A percentile compares a stretch with the other conserved stretches of the same genome.
These are phyloP conservation scores for Taxidea taxus DNA, from an alignment of 2,113 vertebrate species.

Conservation along the genomic window DNA sequence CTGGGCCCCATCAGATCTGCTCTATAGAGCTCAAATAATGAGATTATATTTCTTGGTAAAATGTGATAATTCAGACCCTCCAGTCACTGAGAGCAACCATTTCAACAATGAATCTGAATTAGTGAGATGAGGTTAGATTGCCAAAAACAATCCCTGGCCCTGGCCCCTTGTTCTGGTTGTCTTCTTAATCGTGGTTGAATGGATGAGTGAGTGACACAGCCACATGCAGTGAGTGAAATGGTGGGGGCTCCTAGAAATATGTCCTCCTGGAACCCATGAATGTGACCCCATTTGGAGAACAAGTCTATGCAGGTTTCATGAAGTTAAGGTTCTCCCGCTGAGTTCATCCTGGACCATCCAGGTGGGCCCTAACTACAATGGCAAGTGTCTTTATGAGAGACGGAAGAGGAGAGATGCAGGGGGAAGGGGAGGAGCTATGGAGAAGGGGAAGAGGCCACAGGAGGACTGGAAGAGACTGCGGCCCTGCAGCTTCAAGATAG, in stretches of 20 bases:
- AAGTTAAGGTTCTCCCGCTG: background rate
- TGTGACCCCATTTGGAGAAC: background rate
- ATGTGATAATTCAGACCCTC: no score
- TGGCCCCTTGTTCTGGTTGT: background rate
- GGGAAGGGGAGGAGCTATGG: no score
- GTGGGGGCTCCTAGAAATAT: rapidly evolving
- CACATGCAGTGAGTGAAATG: rapidly evolving
- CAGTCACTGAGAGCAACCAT: rapidly evolving
- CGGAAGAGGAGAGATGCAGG: background rate
- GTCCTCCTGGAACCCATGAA: rapidly evolving
- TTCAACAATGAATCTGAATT: background rate
- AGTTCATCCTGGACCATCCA: background rate
- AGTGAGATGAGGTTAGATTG: rapidly evolving
- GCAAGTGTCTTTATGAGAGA: background rate
- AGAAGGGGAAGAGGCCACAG: rapidly evolving
- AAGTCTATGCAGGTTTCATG: rapidly evolving
- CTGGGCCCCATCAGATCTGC: background rate
- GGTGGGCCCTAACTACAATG: rapidly evolving
- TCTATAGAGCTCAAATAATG: background rate
- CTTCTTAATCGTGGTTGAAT: background rate
- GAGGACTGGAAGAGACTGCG: rapidly evolving
- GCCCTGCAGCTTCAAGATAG: rapidly evolving
- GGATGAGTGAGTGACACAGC: background rate
- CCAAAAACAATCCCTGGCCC: background rate
- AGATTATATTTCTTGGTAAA: background rate